A percentile compares a stretch with the other conserved stretches of the same genome.
phyloP scores from a whole-genome alignment of 2,888 invertebrate genomes.

The Piscicola geometra region DNA sequence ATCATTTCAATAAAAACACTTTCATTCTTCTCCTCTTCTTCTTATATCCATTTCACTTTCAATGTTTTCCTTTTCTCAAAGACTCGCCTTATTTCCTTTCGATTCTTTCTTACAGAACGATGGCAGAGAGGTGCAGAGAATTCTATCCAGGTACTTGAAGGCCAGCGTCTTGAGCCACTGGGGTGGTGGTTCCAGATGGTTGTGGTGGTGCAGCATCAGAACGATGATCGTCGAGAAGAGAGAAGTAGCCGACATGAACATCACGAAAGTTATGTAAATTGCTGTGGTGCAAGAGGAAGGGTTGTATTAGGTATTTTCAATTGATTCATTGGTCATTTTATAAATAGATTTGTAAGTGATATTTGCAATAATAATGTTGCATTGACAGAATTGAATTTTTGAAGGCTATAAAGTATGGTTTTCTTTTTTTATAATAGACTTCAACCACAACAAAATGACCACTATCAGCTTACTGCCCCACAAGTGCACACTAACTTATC shows the following conservation, averaged over 20 bases:
- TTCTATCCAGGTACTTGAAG: conserved; percentile 27
- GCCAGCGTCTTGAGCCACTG: conserved; percentile 37
- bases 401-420: too few species aligned
- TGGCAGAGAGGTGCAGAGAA: not conserved
- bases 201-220: conserved; percentile 39
- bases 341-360: not conserved
- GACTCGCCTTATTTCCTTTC: not conserved
- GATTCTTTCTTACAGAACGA: not conserved
- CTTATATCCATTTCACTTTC: too few species aligned
- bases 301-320: not conserved
- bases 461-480: too few species aligned
- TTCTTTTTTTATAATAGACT: too few species aligned
- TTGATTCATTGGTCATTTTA: not conserved
- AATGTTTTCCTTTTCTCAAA: too few species aligned
- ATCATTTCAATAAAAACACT: too few species aligned
- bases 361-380: not conserved
- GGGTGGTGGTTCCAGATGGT: conserved; percentile 34
- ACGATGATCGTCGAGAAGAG: conserved; percentile 38
- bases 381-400: not conserved
- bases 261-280: conserved; percentile 43
- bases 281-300: conserved; percentile 32
- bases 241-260: conserved; percentile 40
- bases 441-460: too few species aligned
- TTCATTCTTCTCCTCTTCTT: too few species aligned
- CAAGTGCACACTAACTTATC: too few species aligned